Base-by-base conservation (phyloP, 2,797 vertebrate species). In the Antrozous pallidus region DNA sequence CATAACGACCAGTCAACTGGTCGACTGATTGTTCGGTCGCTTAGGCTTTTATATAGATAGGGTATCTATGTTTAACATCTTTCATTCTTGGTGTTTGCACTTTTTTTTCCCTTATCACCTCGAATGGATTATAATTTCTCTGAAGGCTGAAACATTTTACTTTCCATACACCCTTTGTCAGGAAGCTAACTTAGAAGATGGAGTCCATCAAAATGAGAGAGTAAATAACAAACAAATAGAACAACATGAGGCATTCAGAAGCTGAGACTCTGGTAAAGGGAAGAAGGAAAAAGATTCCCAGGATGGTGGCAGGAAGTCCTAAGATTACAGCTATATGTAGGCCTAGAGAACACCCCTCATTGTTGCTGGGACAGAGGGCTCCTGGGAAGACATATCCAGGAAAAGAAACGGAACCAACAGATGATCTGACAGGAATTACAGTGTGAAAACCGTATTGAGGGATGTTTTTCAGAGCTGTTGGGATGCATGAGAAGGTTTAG, bases 1-100 rank as follows among this genome's bases (percentile, higher is more conserved):
- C 12, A 31, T 7, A 61, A 5, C 1, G 28, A 61, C 58, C 28
- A 13, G 58, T 61, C 6, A 2, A 56, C 54, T 10, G 56, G 56
- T 61, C 2, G 5, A 61, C 6, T 6, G 1, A 12, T 31, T 14
- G 2, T 61, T 61, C 1, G 0, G 28, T 61, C 0, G 6, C 13
- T 61, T 61, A 14, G 58, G 28, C 13, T 61, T 61, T 61, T 31
- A 31, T 31, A 61, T 14, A 61, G 28, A 13, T 61, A 61, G 12
- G 22, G 12, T 11, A 31, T 42, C 17, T 13, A 22, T 75, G 20
- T 20, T 84, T 24, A 22, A 87, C 61, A 22, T 24, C n/a, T 65
- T 88, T 90, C 47, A 58, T 67, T 81, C 20, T 90, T 73, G 31
- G 70, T 74, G 13, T 31, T 80, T 88, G 65, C 18, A 54, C 45